phyloP scores from a whole-genome alignment of 2,888 invertebrate genomes.

The Conistra vaccinii region DNA sequence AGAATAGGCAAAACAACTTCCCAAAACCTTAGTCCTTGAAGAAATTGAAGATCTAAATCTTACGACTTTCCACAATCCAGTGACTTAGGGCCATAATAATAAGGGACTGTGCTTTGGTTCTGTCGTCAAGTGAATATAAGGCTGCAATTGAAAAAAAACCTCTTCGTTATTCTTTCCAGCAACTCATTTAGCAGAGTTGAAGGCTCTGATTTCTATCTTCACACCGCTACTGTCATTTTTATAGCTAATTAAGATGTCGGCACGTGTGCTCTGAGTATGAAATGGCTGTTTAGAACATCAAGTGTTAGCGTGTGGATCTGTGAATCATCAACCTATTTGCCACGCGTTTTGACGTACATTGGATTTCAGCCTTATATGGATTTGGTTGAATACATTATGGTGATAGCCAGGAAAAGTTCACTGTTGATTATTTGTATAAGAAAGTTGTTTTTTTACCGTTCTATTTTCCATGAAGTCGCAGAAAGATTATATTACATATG shows the following conservation, averaged over 20 bases:
- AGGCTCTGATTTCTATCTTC: slow-evolving; percentile 39
- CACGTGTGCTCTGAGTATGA: slow-evolving; percentile 33
- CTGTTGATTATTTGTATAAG: background rate
- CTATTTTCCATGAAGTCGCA: too few species aligned
- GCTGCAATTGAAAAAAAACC: background rate
- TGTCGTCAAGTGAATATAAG: background rate
- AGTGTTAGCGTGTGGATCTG: background rate
- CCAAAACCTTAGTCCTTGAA: too few species aligned
- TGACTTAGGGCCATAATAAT: background rate
- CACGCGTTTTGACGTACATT: slow-evolving; percentile 2
- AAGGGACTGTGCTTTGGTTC: background rate
- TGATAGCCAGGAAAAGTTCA: background rate
- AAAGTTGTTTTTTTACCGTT: too few species aligned
- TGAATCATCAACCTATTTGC: slow-evolving; percentile 11
- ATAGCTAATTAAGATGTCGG: slow-evolving; percentile 51
- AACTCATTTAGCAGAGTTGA: slow-evolving; percentile 13
- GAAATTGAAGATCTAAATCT: background rate
- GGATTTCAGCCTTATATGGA: background rate
- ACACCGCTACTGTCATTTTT: slow-evolving; percentile 36
- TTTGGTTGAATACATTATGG: background rate
- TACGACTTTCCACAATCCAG: too few species aligned
- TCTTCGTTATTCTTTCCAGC: slow-evolving; percentile 17
- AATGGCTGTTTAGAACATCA: slow-evolving; percentile 10
- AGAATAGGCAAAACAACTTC: background rate
- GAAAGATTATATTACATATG: too few species aligned